These are phyloP conservation scores for Rhadinocentrus ornatus DNA, from an alignment of 2,797 vertebrate species.

Conservation along the genomic window DNA sequence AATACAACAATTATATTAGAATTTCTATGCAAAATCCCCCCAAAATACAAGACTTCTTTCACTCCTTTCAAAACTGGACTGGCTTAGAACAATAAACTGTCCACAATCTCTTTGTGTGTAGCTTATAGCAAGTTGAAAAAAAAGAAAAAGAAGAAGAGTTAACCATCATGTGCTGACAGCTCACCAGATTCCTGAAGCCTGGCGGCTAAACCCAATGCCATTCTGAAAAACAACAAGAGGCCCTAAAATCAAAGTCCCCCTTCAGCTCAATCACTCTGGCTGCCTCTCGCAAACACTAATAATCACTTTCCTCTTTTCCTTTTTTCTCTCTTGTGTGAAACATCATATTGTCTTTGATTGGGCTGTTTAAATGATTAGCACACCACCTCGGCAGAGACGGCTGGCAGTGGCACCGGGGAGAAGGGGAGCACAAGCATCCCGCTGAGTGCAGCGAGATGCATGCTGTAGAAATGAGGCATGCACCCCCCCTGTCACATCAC, in stretches of 20 bases:
- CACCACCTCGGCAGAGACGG: conserved; percentile 78
- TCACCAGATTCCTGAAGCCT: conserved; percentile 73
- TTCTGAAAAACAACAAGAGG: conserved; percentile 75
- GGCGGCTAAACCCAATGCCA: conserved; percentile 73
- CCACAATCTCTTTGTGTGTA: conserved; percentile 44
- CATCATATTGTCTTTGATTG: conserved; percentile 86
- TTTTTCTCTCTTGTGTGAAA: conserved; percentile 81
- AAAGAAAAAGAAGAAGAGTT: conserved; percentile 51
- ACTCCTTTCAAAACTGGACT: conserved; percentile 30
- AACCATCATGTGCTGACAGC: conserved; percentile 69
- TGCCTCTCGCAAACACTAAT: conserved; percentile 85
- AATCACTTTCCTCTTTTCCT: conserved; percentile 81
- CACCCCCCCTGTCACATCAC: conserved; percentile 83
- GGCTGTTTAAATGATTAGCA: conserved; percentile 88
- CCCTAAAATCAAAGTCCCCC: conserved; percentile 83
- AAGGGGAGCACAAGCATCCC: conserved; percentile 74
- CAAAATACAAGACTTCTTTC: conserved; percentile 50
- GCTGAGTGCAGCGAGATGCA: conserved; percentile 73
- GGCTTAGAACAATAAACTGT: conserved; percentile 44
- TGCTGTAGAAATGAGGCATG: conserved; percentile 70
- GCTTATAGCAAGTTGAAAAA: conserved; percentile 40
- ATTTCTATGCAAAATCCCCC: conserved; percentile 33
- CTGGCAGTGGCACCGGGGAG: conserved; percentile 72
- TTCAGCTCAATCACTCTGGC: conserved; percentile 83
- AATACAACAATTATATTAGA: conserved; percentile 29